Conservation (phyloP, 2,888 invertebrate genomes). For the Tethea ocularis region DNA sequence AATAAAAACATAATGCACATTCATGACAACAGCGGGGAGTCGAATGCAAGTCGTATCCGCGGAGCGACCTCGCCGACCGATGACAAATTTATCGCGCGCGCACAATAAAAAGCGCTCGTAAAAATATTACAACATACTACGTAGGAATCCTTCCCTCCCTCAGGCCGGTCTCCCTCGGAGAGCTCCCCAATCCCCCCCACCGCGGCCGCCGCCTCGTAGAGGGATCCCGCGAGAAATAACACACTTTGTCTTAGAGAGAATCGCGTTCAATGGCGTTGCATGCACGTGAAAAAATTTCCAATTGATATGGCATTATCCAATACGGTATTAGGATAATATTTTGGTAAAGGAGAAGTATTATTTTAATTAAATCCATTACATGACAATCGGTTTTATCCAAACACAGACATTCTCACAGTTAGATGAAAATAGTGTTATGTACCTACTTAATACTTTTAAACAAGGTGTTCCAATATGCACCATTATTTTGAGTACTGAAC, state of each 20-base stretch:
- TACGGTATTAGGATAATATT: too few species aligned
- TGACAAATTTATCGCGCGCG: conserved; percentile 77
- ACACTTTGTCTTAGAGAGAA: conserved; percentile 77
- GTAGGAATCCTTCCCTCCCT: conserved; percentile 17
- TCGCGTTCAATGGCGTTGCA: conserved; percentile 64
- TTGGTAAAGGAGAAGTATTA: not conserved
- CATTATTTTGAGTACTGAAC: too few species aligned
- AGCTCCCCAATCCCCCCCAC: conserved; percentile 22
- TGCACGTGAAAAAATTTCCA: conserved; percentile 20
- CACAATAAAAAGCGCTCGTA: conserved; percentile 75
- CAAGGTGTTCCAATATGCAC: too few species aligned
- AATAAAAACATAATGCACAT: conserved; percentile 8
- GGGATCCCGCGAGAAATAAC: conserved; percentile 77
- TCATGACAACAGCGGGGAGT: conserved; percentile 11
- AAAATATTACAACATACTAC: conserved; percentile 69
- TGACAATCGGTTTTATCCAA: not conserved
- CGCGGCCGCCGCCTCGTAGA: conserved; percentile 18
- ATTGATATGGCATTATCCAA: conserved; percentile 38
- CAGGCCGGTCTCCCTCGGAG: conserved; percentile 19
- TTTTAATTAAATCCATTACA: not conserved
- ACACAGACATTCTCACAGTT: too few species aligned
- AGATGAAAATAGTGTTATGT: too few species aligned
- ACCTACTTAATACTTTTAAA: too few species aligned
- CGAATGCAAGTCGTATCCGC: conserved; percentile 10
- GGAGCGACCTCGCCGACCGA: conserved; percentile 37